Evolutionary conservation across 2,888 invertebrate species (phyloP), one percentile per base, ranked within the genome.

Genomic region (Aspidiotus rigidus): DNA sequence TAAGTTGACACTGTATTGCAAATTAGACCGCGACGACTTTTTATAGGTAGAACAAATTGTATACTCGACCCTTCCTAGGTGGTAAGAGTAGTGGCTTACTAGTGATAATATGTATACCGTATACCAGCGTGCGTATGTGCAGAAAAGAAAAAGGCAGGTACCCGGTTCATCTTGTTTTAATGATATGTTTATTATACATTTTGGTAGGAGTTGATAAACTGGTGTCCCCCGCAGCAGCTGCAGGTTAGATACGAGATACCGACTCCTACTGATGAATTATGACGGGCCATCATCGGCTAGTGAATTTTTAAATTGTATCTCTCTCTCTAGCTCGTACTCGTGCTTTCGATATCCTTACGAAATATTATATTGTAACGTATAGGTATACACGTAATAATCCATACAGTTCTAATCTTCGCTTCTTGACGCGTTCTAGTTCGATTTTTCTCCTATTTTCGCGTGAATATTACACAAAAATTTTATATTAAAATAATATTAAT

Each of bases 121-220:
- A 28, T 28, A 28, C 28, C 2, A 28, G 28, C 28, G 28, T 28
- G 28, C 28, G 28, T 28, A 28, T 28, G 28, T 28, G 28, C 28
- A 28, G 28, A 28, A 28, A 16, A 59, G 56, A 56, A 56, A 66
- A 67, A 62, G 49, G 57, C 56, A 64, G 57, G 59, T 44, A 39
- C 59, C 59, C 59, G 42, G 59, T 67, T 59, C 67, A 67, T 67
- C 67, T 67, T 59, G 17, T 39, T 28, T 67, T 67, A 67, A 67
- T 67, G 67, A 67, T 67, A 67, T 44, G 67, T 59, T 67, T 67
- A 59, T 67, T 60, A 59, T 57, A 59, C 42, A 39, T 67, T 67
- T 59, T 60, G 59, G 67, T 67, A 67, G 67, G 67, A 67, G 67
- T 67, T 60, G 67, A 60, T 67, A 28, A 67, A 67, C 67, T 67